Evolutionary conservation across 1,140 invertebrate genomes (phyloP).

Genomic region (Ceratosolen solmsi): DNA sequence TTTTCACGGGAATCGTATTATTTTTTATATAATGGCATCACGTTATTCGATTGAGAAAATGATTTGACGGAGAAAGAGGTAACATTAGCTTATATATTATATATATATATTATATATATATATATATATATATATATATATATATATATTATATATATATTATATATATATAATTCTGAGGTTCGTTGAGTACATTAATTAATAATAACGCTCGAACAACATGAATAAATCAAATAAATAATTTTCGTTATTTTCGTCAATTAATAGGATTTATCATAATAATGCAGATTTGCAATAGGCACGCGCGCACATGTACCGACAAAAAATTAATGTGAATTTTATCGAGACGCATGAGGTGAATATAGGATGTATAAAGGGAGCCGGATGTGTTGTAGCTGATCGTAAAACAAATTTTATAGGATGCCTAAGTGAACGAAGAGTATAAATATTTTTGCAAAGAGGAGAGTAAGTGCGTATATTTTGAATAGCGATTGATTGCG

Average conservation of each 20-base stretch:
- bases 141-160: no score
- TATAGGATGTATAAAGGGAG: conserved; percentile 19
- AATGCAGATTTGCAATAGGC: neutral
- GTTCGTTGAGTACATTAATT: neutral
- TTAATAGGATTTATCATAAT: neutral
- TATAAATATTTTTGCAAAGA: conserved; percentile 38
- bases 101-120: no score
- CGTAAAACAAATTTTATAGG: conserved; percentile 44
- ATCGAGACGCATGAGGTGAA: conserved; percentile 7
- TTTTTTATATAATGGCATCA: neutral
- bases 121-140: no score
- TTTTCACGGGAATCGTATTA: neutral
- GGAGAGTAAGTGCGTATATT: conserved; percentile 20
- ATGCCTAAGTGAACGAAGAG: conserved; percentile 45
- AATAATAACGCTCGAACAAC: no score
- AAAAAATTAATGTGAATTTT: conserved; percentile 27
- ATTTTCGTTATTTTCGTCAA: neutral
- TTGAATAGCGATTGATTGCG: neutral
- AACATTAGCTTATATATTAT: neutral
- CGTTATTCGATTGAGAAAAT: conserved; percentile 3
- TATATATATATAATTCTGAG: neutral
- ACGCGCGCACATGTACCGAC: neutral
- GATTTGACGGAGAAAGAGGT: neutral
- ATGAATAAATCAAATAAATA: neutral
- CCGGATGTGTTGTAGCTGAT: conserved; percentile 10